Evolutionary conservation across 2,888 invertebrate genomes (phyloP), one percentile per base, ranked within the genome.

Genomic region (Chirona hameri): DNA sequence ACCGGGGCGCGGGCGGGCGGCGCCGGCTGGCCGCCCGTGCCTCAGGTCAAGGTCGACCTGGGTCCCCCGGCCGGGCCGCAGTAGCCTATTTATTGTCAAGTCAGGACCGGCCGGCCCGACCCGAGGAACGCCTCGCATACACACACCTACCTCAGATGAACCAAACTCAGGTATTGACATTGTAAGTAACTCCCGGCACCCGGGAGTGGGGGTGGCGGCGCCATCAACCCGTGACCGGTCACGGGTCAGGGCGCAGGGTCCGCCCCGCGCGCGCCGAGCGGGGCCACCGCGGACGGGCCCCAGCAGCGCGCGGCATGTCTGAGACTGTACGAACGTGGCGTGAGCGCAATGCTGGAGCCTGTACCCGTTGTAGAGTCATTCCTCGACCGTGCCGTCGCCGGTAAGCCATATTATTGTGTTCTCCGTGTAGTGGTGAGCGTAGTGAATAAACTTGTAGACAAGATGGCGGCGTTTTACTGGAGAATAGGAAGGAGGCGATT

Each of bases 91-190:
- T 76, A 76, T 76, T 76, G 76, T n/a, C 39, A 39, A 76, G 76
- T 76, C 76, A 76, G 46, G 76, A 21, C 76, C 76, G 76, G 76
- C 76, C 76, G 76, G 76, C 46, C 18, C 39, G 15, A 9, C 76
- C 46, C 76, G 39, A 46, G 76, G 76, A 24, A 76, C 76, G 46
- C 39, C 76, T 76, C 14, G 31, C 18, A 72, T 31, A 76, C 46
- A 76, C 76, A 76, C 76, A 80, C 29, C 80, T 80, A 80, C 80
- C 80, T 80, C 80, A 80, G 27, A 80, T 80, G 80, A 80, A 80
- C 80, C 80, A 80, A 80, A 80, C 80, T 80, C 80, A 80, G 80
- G 80, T 80, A 80, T 29, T 52, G 80, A 52, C 52, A 80, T 29
- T 52, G 80, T 76, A 39, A 76, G 76, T 39, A 46, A 18, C 65